Evolutionary conservation across 2,888 invertebrate genomes (phyloP).

Genomic region (Gortyna flavago): DNA sequence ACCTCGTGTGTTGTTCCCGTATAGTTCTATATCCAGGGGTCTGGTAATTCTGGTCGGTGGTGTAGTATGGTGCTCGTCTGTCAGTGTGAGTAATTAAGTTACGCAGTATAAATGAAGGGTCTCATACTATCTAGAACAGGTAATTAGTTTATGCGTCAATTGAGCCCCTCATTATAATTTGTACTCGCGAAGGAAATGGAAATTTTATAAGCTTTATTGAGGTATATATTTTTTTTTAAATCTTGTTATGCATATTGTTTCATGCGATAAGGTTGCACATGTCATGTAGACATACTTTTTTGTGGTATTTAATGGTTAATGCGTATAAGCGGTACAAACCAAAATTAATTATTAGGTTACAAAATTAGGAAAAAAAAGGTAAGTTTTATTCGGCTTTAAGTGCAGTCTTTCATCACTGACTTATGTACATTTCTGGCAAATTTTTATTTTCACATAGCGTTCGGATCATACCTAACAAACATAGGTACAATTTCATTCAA

Average conservation of each 20-base stretch:
- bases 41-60: conserved; percentile 68
- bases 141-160: conserved; percentile 83
- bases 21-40: conserved; percentile 58
- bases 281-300: not conserved
- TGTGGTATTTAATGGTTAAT: not conserved
- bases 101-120: conserved; percentile 86
- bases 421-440: not conserved
- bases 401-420: too few relatives aligned
- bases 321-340: not conserved
- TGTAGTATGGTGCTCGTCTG: conserved; percentile 78
- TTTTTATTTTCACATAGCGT: not conserved
- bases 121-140: conserved; percentile 82
- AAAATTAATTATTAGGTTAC: not conserved
- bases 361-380: not conserved
- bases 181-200: conserved; percentile 55
- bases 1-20: conserved; percentile 39
- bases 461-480: not conserved
- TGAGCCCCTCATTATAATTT: conserved; percentile 59
- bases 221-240: conserved; percentile 5
- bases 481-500: not conserved
- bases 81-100: conserved; percentile 87
- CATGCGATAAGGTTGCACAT: not conserved
- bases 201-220: conserved; percentile 29
- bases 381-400: too few relatives aligned
- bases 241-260: not conserved